Evolutionary conservation across 2,888 invertebrate species (phyloP).

Genomic region (Andrena minutula): DNA sequence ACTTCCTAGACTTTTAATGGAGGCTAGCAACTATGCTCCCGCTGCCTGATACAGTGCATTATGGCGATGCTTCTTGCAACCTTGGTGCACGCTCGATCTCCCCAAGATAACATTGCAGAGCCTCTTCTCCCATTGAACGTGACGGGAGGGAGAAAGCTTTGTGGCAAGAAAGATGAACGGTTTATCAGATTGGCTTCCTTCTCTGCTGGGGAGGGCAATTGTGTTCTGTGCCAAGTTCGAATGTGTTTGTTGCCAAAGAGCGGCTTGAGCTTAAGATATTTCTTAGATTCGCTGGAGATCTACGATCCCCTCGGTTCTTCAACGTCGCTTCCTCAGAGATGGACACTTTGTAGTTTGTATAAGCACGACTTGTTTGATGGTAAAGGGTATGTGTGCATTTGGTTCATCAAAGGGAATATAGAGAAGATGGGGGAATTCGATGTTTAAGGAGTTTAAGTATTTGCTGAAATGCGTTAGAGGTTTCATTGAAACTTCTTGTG

Average conservation of each 20-base stretch:
- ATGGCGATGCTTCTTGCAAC: conserved; percentile 65
- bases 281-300: background rate
- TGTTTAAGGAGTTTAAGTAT: no score
- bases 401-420: background rate
- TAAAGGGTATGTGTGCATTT: background rate
- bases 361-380: background rate
- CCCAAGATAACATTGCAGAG: conserved; percentile 31
- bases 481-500: no score
- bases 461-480: no score
- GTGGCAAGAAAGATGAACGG: conserved; percentile 11
- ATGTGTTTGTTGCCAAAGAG: conserved; percentile 12
- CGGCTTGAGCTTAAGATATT: background rate
- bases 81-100: conserved; percentile 25
- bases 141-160: conserved; percentile 22
- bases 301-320: background rate
- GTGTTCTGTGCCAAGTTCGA: conserved; percentile 13
- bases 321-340: background rate
- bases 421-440: background rate
- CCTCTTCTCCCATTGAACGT: conserved; percentile 23
- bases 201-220: conserved; percentile 13
- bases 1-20: conserved; percentile 80
- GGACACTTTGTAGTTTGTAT: background rate
- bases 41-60: conserved; percentile 52
- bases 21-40: conserved; percentile 41
- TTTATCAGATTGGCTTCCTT: conserved; percentile 37